Evolutionary conservation across 23 tunicate genomes (phyloP).

Genomic region (Diplosoma virens): DNA sequence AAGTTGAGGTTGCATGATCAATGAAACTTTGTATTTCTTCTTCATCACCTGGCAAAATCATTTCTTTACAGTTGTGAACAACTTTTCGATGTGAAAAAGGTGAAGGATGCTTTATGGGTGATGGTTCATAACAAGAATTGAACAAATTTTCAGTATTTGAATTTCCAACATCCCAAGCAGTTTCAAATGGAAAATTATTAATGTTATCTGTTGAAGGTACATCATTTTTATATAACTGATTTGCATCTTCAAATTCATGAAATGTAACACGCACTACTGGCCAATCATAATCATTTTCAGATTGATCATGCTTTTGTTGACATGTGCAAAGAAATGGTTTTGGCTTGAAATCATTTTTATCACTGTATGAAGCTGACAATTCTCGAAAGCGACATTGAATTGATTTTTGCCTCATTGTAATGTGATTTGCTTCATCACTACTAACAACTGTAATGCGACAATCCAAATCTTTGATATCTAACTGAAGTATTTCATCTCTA

Average conservation of each 20-base stretch:
- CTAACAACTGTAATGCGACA: neutral
- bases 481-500: slow-evolving; percentile 44
- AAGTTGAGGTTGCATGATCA: slow-evolving; percentile 48
- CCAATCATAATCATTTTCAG: slow-evolving; percentile 19
- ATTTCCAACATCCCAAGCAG: neutral
- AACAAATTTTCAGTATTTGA: neutral
- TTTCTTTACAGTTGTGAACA: slow-evolving; percentile 43
- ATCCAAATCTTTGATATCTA: slow-evolving; percentile 5
- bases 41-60: slow-evolving; percentile 58
- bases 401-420: neutral
- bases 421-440: neutral
- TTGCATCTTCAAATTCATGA: neutral
- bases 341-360: neutral
- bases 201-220: neutral
- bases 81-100: slow-evolving; percentile 65
- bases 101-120: neutral
- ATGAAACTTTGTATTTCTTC: slow-evolving; percentile 54
- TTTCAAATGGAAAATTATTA: neutral
- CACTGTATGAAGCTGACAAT: neutral
- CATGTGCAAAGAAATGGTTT: neutral
- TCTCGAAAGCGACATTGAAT: neutral
- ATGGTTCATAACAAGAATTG: slow-evolving; percentile 11
- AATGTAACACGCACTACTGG: neutral
- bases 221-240: neutral
- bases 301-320: neutral